Evolutionary conservation across 1,140 invertebrate species (phyloP).

Genomic region (Drosophila pseudoananassae): DNA sequence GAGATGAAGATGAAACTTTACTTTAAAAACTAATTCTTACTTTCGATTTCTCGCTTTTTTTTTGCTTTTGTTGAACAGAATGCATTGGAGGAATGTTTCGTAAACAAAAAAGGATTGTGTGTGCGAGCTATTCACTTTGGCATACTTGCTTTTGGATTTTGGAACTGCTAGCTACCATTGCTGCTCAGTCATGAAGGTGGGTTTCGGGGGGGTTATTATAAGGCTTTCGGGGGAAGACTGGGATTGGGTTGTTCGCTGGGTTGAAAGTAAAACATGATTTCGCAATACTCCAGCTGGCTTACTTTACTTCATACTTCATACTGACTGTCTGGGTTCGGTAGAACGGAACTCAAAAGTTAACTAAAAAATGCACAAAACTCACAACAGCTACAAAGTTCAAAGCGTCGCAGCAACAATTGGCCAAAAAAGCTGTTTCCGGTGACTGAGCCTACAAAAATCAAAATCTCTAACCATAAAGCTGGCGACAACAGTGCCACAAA

Average conservation of each 20-base stretch:
- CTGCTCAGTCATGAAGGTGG: slow-evolving; percentile 78
- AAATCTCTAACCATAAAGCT: slow-evolving; percentile 31
- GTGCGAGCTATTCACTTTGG: slow-evolving; percentile 52
- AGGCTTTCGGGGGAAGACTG: neutral
- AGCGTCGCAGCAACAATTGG: slow-evolving; percentile 30
- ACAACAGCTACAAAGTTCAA: slow-evolving; percentile 49
- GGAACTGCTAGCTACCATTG: slow-evolving; percentile 82
- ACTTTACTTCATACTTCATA: slow-evolving; percentile 34
- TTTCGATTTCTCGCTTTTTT: slow-evolving; percentile 53
- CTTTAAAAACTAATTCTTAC: slow-evolving; percentile 43
- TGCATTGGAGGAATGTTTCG: slow-evolving; percentile 73
- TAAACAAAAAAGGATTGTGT: slow-evolving; percentile 66
- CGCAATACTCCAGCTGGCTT: slow-evolving; percentile 66
- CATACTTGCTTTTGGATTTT: slow-evolving; percentile 64
- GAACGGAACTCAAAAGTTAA: slow-evolving; percentile 12
- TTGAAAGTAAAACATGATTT: slow-evolving; percentile 72
- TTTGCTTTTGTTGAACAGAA: slow-evolving; percentile 71
- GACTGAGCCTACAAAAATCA: slow-evolving; percentile 49
- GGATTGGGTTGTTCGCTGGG: slow-evolving; percentile 12
- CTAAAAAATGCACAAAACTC: slow-evolving; percentile 42
- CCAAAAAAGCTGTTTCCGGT: slow-evolving; percentile 28
- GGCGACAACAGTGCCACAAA: slow-evolving; percentile 37
- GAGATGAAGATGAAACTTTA: slow-evolving; percentile 61
- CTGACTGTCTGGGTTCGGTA: slow-evolving; percentile 25
- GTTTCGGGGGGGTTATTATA: slow-evolving; percentile 20